phyloP scores from a whole-genome alignment of 2,797 vertebrate species.

The Macroramphosus scolopax region DNA sequence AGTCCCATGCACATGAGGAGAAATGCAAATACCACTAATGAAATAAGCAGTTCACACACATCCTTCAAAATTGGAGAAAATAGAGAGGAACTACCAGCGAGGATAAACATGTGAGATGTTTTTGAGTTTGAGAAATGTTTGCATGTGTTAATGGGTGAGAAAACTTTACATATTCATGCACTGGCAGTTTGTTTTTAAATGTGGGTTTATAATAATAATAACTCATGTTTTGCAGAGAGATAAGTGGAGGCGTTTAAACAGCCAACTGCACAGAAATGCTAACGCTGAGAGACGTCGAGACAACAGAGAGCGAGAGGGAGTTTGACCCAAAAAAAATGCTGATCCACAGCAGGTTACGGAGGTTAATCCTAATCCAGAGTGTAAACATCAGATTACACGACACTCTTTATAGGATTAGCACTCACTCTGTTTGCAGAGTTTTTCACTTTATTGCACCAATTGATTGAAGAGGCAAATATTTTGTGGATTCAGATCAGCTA shows the following conservation, averaged over 20 bases:
- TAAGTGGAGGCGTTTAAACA: conserved; percentile 18
- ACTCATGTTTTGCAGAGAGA: conserved; percentile 3
- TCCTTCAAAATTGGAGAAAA: not conserved
- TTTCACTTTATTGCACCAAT: conserved; percentile 6
- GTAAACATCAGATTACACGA: conserved; percentile 41
- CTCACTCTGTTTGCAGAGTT: conserved; percentile 13
- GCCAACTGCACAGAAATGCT: not conserved
- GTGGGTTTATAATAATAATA: no score
- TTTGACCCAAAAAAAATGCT: conserved; percentile 26
- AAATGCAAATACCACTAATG: no score
- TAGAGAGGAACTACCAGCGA: not conserved
- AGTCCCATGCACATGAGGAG: conserved; percentile 2
- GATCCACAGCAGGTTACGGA: conserved; percentile 14
- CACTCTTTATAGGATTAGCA: conserved; percentile 34
- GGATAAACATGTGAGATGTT: no score
- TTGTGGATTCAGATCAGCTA: not conserved
- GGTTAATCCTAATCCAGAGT: conserved; percentile 55
- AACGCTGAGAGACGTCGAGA: not conserved
- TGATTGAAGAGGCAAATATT: not conserved
- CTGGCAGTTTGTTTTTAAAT: no score
- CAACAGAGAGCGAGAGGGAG: not conserved
- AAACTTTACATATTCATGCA: no score
- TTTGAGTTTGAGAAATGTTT: not conserved
- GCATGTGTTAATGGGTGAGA: not conserved
- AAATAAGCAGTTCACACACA: not conserved